Conservation (phyloP, 2,113 vertebrate species). For the Apodemus sylvaticus region DNA sequence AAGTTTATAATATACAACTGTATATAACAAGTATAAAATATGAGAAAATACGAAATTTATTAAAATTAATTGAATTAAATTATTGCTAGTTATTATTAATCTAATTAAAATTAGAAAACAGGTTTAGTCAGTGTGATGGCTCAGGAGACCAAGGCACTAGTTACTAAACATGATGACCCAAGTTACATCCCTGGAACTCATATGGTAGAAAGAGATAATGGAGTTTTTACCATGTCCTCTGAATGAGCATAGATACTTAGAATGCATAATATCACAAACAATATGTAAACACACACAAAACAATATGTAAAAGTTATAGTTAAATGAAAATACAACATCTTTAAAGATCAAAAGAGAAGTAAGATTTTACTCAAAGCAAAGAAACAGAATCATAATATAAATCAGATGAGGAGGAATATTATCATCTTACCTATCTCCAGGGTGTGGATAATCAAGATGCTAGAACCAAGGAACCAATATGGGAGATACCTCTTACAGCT, state of each 20-base stretch:
- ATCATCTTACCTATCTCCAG: background rate
- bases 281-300: background rate
- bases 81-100: background rate
- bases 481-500: background rate
- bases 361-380: background rate
- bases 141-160: background rate
- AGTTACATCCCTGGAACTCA: background rate
- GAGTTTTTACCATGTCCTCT: background rate
- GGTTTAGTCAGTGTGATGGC: background rate
- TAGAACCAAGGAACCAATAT: background rate
- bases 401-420: background rate
- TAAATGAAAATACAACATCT: background rate
- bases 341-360: background rate
- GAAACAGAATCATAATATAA: background rate
- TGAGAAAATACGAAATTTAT: background rate
- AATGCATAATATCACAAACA: background rate
- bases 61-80: background rate
- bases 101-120: background rate
- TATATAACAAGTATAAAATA: background rate
- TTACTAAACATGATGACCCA: too few species aligned
- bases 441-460: background rate
- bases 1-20: background rate
- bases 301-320: background rate
- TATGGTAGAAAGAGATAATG: background rate
- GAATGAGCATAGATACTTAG: background rate